Conservation (phyloP, 37 sponge, comb jelly and placozoan genomes). For the Halichondria panicea region DNA sequence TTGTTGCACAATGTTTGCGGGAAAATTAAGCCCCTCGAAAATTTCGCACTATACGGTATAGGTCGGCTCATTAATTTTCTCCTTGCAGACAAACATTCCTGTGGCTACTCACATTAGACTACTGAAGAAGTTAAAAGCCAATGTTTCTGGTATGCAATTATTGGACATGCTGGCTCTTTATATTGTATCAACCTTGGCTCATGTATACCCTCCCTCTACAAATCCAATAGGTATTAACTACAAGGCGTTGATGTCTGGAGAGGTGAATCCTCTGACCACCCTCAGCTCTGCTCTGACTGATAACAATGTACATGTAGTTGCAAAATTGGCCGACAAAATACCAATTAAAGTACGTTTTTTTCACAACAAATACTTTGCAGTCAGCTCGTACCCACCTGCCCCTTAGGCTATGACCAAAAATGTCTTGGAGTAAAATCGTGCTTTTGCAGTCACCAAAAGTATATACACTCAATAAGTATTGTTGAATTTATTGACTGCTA, state of each 20-base stretch:
- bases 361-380: no score
- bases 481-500: neutral
- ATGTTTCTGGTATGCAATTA: slow-evolving; percentile 28
- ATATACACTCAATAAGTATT: neutral
- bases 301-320: slow-evolving; percentile 66
- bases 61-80: neutral
- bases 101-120: slow-evolving; percentile 54
- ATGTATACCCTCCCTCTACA: neutral
- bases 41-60: no score
- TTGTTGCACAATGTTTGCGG: no score
- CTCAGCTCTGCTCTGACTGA: slow-evolving; percentile 44
- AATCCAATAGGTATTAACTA: slow-evolving; percentile 55
- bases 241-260: slow-evolving; percentile 64
- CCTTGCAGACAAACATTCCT: slow-evolving; percentile 15
- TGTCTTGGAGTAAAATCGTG: no score
- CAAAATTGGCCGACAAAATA: slow-evolving; percentile 61
- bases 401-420: no score
- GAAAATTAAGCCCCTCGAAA: no score
- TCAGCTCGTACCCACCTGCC: no score
- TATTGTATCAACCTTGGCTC: neutral
- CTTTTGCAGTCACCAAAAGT: neutral
- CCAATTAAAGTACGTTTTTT: slow-evolving; percentile 21
- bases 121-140: slow-evolving; percentile 55
- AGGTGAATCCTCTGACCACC: slow-evolving; percentile 39
- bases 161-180: neutral